Evolutionary conservation across 1,140 invertebrate genomes (phyloP).

Genomic region (Leptopilina clavipes): DNA sequence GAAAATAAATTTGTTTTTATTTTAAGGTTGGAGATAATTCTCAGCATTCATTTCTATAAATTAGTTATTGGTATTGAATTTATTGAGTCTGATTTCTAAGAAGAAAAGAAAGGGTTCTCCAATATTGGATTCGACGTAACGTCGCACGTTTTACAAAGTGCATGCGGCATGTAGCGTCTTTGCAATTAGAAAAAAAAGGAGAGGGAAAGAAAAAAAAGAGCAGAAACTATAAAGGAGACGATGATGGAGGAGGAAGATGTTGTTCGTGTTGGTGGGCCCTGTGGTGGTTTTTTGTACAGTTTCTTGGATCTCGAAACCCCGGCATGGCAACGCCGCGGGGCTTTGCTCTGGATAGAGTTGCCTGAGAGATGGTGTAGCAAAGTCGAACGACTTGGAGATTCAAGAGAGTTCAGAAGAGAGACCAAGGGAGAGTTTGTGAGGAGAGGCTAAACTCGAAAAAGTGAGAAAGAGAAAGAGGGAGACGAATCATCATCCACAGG

Average conservation of each 20-base stretch:
- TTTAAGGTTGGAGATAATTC: too few relatives aligned
- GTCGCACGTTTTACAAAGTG: constrained; percentile 22
- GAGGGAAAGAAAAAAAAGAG: neutral
- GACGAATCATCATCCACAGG: neutral
- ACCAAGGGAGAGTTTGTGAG: constrained; percentile 39
- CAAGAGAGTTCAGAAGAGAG: constrained; percentile 34
- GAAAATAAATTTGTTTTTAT: too few relatives aligned
- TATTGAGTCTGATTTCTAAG: neutral
- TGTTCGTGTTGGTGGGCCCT: constrained; percentile 43
- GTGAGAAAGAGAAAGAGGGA: too few relatives aligned
- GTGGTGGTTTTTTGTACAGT: constrained; percentile 57
- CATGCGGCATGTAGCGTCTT: constrained; percentile 26
- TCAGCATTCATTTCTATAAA: neutral
- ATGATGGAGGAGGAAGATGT: constrained; percentile 28
- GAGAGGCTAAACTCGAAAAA: constrained; percentile 26
- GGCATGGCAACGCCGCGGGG: constrained; percentile 67
- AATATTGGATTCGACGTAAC: constrained; percentile 4
- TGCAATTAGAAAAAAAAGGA: constrained; percentile 27
- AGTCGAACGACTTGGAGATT: constrained; percentile 24
- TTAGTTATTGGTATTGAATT: neutral
- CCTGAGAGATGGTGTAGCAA: constrained; percentile 37
- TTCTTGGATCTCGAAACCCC: constrained; percentile 54
- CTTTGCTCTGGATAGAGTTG: constrained; percentile 52
- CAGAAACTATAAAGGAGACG: neutral
- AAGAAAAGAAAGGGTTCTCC: neutral